Conservation (phyloP, 2,113 vertebrate genomes). For the Platysternon megacephalum region DNA sequence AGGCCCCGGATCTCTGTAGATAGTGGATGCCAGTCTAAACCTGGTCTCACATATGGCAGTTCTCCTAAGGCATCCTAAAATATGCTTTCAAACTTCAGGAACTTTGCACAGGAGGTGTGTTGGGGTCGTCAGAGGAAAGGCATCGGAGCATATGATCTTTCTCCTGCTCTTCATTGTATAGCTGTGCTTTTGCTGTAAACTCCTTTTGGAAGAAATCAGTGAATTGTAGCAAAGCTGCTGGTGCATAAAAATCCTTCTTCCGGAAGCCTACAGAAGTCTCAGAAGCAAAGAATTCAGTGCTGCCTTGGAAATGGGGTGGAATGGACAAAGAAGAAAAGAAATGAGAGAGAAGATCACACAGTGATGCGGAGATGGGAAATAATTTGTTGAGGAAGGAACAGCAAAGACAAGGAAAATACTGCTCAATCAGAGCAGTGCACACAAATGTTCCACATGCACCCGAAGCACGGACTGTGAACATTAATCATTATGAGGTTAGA, state of each 20-base stretch:
- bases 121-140: neutral
- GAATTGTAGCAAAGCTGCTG: neutral
- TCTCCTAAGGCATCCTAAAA: accelerated
- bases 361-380: neutral
- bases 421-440: neutral
- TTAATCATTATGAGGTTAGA: neutral
- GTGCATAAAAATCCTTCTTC: neutral
- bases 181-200: neutral
- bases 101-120: neutral
- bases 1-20: neutral
- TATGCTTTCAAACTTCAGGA: neutral
- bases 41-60: neutral
- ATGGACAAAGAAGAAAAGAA: neutral
- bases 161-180: neutral
- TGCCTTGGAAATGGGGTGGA: neutral
- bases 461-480: neutral
- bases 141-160: neutral
- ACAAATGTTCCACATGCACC: neutral
- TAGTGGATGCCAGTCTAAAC: neutral
- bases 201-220: neutral
- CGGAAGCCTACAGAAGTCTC: neutral
- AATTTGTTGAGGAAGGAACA: neutral
- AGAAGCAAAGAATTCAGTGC: neutral
- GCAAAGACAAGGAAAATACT: neutral
- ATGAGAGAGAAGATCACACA: neutral